Evolutionary conservation across 2,888 invertebrate species (phyloP), one percentile per base, ranked within the genome.

Genomic region (Chymomyza amoena): DNA sequence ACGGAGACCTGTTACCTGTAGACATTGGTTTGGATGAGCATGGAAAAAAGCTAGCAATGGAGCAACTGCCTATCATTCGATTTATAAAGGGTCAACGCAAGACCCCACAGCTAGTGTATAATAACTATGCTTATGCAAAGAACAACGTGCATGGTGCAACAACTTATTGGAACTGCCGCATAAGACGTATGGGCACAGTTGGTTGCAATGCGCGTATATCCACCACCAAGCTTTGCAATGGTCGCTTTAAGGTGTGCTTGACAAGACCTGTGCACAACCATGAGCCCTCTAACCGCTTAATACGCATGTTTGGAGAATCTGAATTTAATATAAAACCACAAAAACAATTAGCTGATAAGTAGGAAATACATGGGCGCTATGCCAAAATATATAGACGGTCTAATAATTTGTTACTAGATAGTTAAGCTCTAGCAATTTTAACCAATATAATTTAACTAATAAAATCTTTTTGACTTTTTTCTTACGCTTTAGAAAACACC

Each of bases 101-200:
- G 18, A 90, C 89, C 51, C 69, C 87, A 20, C 78, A 92, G 32
- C 65, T 92, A 20, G 81, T 89, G 50, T 90, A 87, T 61, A 81
- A 86, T 45, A 88, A 89, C n/a, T 92, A 88, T 73, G 89, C 90
- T 4, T 92, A 90, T 76, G 90, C 91, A 0, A 91, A 89, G 76
- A 92, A 91, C 67, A 91, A 90, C 69, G 73, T 78, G 2, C 83
- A 88, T 52, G 90, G 88, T 4, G 69, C 80, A 2, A 90, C 90
- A 1, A 90, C 84, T 1, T 92, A 92, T 69, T 92, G 92, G 92
- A 91, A 90, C 73, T 92, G 92, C 64, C 90, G 92, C 3, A 86
- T 80, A 65, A 87, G 91, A 0, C 89, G 89, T 51, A 67, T 66
- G 3, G 90, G 91, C 2, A 76, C 73, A 16, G 80, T 85, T 10